Percentiles rank a stretch among this genome's conserved stretches.
Evolutionary conservation across 2,888 invertebrate genomes (phyloP).

Genomic region (Leptinotarsa peninsularis): DNA sequence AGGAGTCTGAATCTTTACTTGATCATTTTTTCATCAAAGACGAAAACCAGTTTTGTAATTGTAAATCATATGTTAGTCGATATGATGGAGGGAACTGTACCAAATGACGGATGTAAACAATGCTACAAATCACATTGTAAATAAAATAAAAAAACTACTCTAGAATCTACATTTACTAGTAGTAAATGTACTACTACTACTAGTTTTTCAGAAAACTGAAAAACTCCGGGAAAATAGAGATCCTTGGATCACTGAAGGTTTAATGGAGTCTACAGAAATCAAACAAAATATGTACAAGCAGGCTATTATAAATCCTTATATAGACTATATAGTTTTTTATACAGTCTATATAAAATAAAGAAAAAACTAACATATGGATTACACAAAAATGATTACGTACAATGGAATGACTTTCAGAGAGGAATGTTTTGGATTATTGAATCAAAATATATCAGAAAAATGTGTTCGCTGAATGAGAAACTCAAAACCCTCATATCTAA

Average conservation of each 20-base stretch:
- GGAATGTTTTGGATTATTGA: no score
- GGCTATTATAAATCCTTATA: neutral
- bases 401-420: no score
- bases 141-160: neutral
- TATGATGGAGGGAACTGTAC: neutral
- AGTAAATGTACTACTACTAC: no score
- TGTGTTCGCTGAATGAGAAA: no score
- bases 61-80: neutral
- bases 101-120: neutral
- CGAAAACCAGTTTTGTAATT: neutral
- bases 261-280: neutral
- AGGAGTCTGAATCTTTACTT: neutral
- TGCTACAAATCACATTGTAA: neutral
- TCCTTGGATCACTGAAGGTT: neutral
- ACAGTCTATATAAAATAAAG: no score
- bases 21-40: conserved; percentile 2
- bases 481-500: no score
- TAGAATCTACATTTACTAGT: neutral
- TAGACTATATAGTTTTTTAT: no score
- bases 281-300: neutral
- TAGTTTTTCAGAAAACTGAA: neutral
- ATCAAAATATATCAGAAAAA: no score
- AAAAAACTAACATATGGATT: no score
- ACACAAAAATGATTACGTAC: no score
- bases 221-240: neutral